phyloP scores from a whole-genome alignment of 2,797 vertebrate genomes.

The Cossypha dichroa region DNA sequence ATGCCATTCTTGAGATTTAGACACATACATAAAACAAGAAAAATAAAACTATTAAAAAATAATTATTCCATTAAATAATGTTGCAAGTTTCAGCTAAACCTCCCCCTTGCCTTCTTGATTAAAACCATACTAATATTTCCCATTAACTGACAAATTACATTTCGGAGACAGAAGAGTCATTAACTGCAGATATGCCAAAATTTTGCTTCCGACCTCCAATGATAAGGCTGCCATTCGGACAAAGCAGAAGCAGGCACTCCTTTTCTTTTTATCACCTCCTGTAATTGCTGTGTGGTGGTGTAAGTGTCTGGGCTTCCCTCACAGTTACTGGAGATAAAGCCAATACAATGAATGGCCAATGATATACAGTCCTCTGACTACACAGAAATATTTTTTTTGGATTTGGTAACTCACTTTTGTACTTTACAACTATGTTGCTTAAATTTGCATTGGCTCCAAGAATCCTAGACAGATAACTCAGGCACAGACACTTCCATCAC shows the following conservation, averaged over 20 bases:
- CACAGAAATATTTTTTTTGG: neutral
- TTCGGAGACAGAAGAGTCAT: neutral
- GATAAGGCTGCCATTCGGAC: neutral
- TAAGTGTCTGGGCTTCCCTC: neutral
- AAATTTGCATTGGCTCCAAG: constrained; percentile 50
- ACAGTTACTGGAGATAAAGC: neutral
- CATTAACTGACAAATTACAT: neutral
- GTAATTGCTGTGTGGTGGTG: neutral
- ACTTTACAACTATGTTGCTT: neutral
- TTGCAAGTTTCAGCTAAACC: neutral
- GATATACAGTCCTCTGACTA: neutral
- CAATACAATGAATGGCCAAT: neutral
- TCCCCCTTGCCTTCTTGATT: neutral
- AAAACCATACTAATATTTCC: neutral
- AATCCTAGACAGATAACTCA: constrained; percentile 47
- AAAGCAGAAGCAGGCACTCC: neutral
- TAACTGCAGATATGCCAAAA: neutral
- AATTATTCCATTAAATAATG: neutral
- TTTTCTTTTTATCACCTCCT: constrained; percentile 26
- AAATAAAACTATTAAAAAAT: neutral
- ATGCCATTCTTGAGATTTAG: neutral
- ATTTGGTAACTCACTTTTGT: neutral
- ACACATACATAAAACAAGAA: neutral
- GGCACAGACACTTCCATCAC: constrained; percentile 8
- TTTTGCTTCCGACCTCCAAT: neutral